Base-by-base conservation (phyloP, 2,888 invertebrate genomes). In the Ennomos quercinarius region DNA sequence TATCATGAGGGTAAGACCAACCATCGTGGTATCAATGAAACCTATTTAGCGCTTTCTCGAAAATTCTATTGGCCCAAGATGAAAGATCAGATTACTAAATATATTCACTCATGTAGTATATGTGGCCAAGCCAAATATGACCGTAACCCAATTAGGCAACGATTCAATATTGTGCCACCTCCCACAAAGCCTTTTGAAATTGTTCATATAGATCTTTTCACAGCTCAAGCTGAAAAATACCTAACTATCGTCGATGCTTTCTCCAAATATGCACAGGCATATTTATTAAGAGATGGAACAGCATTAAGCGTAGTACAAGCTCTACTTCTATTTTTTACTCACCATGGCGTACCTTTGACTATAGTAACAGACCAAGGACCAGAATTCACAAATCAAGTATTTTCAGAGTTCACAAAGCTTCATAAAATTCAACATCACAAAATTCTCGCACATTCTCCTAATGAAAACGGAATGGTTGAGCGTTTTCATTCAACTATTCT, bases 1-100 rank as follows among this genome's bases (percentile, higher is more conserved):
- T 73, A 74, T 39, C 71, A 74, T 42, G 69, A 71, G 0, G 74
- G 74, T 3, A 74, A 73, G 55, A 74, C 70, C 0, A 74, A 73
- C 27, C 69, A 72, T 38, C 49, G 71, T 0, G 71, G 72, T 3
- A 74, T 70, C 13, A 72, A 64, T 11, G 68, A 73, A 41, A 67
- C 61, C 9, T 69, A 61, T 13, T 17, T 69, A 17, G 57, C 74
- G 1, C 36, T 74, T 9, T 71, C 71, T 1, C 27, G 10, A 0
- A 52, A 40, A 6, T 73, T 71, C 12, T 73, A 60, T 46, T 74
- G 73, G 72, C 71, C 73, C 0, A 71, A 70, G 38, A 68, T 76
- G 68, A 68, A 41, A 35, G 70, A 76, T 0, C 40, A 64, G 0
- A 63, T 73, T 1, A 47, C 71, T 6, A 71, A 73, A 56, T 71